Base-by-base conservation (phyloP, 1,140 invertebrate genomes). In the Gonioctena quinquepunctata region DNA sequence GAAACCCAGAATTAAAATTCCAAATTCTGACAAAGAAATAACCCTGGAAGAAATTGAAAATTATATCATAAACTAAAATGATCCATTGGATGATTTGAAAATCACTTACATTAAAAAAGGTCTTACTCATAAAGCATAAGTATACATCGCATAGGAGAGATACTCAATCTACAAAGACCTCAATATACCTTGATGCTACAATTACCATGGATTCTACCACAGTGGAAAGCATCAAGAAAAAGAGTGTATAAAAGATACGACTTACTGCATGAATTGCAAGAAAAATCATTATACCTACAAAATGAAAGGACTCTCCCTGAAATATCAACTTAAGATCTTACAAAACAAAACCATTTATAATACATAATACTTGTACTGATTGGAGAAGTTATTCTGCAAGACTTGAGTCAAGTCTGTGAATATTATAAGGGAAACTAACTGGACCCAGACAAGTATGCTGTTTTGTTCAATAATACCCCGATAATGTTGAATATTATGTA, bases 111-210 rank as follows among this genome's bases (percentile, higher is more conserved):
- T n/a, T n/a, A n/a, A n/a, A n/a, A n/a, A n/a, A n/a, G n/a, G n/a
- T 42, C 33, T 42, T 6, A 42, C 33, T n/a, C n/a, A n/a, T 42
- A 42, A 6, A 42, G n/a, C 6, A 7, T 6, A 42, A n/a, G 33
- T 65, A 7, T 65, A 49, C 19, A 49, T 65, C 3, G 33, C n/a
- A 50, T 65, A 42, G 62, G 19, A 65, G 50, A 65, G 62, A 5
- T 27, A 50, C 50, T 49, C 33, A 8, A 50, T 65, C 18, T 65
- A 42, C 23, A 42, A 65, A 50, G 62, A 52, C 19, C 6, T 65
- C 42, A 50, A 33, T 50, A 19, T 65, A 21, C 22, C 27, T 28
- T 22, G 42, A 22, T 65, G 62, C 28, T 42, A 63, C 61, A 63
- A 63, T 16, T n/a, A n/a, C n/a, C n/a, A 63, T 5, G 16, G 21